These are phyloP conservation scores for Acanthopagrus latus DNA, from an alignment of 2,797 vertebrate genomes.

Conservation along the genomic window DNA sequence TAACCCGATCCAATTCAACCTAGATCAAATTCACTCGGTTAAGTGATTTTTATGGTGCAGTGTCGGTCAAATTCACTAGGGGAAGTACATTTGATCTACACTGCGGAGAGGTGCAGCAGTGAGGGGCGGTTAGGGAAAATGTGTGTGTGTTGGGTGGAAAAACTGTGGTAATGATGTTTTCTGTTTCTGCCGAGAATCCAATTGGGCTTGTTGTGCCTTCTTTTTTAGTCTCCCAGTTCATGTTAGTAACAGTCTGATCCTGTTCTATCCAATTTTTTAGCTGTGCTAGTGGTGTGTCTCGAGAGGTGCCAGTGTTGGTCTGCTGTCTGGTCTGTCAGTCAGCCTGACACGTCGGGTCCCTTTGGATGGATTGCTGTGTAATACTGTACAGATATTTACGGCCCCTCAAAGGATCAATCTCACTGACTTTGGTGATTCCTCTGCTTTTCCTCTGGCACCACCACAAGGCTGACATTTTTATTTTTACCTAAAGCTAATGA, in stretches of 20 bases:
- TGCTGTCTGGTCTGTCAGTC: background rate
- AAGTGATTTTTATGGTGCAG: constrained; percentile 59
- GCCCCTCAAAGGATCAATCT: background rate
- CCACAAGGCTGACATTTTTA: no score
- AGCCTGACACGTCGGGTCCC: background rate
- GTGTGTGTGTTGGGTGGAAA: background rate
- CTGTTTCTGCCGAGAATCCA: background rate
- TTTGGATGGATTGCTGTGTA: background rate
- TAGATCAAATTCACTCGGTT: constrained; percentile 62
- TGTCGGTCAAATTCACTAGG: constrained; percentile 48
- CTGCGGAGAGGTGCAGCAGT: constrained; percentile 34
- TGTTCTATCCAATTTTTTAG: background rate
- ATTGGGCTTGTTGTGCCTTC: background rate
- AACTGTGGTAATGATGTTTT: constrained; percentile 18
- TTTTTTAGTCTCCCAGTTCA: background rate
- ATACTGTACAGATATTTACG: background rate
- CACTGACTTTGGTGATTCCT: background rate
- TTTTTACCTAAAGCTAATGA: no score
- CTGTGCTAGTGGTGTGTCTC: background rate
- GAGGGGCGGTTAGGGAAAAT: constrained; percentile 32
- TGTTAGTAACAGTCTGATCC: background rate
- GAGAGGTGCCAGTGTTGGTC: background rate
- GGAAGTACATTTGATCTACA: constrained; percentile 60
- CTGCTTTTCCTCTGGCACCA: no score
- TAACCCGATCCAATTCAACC: constrained; percentile 54